phyloP scores from a whole-genome alignment of 2,797 vertebrate species.

The Nasua narica region DNA sequence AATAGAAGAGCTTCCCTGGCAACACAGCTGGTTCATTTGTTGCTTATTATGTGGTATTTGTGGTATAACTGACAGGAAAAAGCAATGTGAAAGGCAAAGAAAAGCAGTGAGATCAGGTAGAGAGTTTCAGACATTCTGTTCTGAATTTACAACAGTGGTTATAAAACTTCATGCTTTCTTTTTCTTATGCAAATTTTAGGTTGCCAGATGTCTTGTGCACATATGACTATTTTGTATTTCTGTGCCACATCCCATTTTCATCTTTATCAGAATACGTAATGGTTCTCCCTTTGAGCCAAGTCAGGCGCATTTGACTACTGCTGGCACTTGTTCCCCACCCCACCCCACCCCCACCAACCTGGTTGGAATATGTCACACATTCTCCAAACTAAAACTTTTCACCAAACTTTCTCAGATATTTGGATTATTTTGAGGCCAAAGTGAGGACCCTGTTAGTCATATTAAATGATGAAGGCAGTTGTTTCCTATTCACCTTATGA shows the following conservation, averaged over 20 bases:
- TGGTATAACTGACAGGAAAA: slow-evolving; percentile 82
- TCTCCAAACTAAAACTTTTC: slow-evolving; percentile 38
- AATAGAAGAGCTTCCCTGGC: slow-evolving; percentile 43
- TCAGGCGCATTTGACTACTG: slow-evolving; percentile 44
- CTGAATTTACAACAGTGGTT: slow-evolving; percentile 1
- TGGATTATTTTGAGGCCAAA: slow-evolving; percentile 4
- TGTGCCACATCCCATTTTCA: slow-evolving; percentile 51
- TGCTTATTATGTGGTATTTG: slow-evolving; percentile 66
- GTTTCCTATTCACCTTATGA: slow-evolving; percentile 17
- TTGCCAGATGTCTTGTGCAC: slow-evolving; percentile 45
- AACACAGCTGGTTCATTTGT: slow-evolving; percentile 67
- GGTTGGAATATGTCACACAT: neutral
- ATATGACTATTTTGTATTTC: slow-evolving; percentile 35
- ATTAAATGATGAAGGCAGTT: slow-evolving; percentile 8
- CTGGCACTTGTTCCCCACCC: slow-evolving; percentile 26
- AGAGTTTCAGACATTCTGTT: neutral
- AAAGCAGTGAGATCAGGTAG: neutral
- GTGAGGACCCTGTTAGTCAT: slow-evolving; percentile 21
- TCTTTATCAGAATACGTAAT: slow-evolving; percentile 44
- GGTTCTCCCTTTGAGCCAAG: slow-evolving; percentile 13
- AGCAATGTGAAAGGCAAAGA: slow-evolving; percentile 45
- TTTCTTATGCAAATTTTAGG: slow-evolving; percentile 51
- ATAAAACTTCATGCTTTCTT: slow-evolving; percentile 61
- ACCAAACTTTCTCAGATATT: slow-evolving; percentile 51
- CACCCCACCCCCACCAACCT: neutral